Evolutionary conservation across 1,140 invertebrate genomes (phyloP), one percentile per base, ranked within the genome.

Genomic region (Brachionus calyciflorus): DNA sequence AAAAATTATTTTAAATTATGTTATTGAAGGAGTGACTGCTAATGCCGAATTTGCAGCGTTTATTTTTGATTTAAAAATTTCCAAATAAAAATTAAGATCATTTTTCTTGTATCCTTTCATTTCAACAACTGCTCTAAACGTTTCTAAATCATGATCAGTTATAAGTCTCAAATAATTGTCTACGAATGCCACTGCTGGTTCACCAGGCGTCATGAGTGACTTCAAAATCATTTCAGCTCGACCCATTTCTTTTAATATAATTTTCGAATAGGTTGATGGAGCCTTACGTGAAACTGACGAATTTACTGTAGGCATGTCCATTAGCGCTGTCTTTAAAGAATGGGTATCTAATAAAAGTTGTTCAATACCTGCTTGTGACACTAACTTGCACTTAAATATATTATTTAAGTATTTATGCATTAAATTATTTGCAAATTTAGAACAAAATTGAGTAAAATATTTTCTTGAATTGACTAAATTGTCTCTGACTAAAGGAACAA

Each of bases 381-480:
- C 89, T 3, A 93, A 91, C 80, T 94, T 94, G 81, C 96, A 99
- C 82, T 94, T 94, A 82, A 93, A 98, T 12, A 99, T 86, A 80
- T 92, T 91, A 76, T 91, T 91, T 30, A 98, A 91, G 81, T 95
- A 94, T 84, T 97, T 98, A 14, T 93, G 91, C 83, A 96, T 97
- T 79, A 98, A 97, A 0, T 91, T 90, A 81, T 92, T 95, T 17
- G 49, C 93, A 87, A 98, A 96, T 82, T 95, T 93, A 10, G 96
- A 90, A 83, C 95, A 98, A 81, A 99, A 93, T 83, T 98, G 93
- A 0, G 95, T 98, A 83, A 98, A 99, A 84, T 98, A 98, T 87
- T 98, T 99, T 41, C 95, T 87, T 0, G 94, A 95, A 17, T 92
- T 92, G 1, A 92, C 89, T n/a, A 99, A 86, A 82, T 93, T 91